Evolutionary conservation across 2,797 vertebrate genomes (phyloP).

Genomic region (Labeo calbasu): DNA sequence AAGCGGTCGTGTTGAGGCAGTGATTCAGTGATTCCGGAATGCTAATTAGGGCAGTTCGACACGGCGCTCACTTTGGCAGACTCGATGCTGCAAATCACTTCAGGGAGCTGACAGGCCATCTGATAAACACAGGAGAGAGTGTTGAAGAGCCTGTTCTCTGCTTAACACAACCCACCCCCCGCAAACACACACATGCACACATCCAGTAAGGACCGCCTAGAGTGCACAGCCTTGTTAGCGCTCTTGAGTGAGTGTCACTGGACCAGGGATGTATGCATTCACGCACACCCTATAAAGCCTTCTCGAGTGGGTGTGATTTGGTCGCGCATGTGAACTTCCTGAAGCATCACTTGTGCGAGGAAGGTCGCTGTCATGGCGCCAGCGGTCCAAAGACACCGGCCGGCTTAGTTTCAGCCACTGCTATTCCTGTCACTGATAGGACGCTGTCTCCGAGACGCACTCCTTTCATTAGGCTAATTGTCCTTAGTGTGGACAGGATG

Average conservation of each 20-base stretch:
- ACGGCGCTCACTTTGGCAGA: constrained; percentile 67
- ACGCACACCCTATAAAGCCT: constrained; percentile 28
- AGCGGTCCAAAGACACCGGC: constrained; percentile 14
- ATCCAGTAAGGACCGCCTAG: neutral
- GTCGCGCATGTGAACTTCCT: constrained; percentile 36
- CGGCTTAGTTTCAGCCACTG: constrained; percentile 25
- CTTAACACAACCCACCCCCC: constrained; percentile 31
- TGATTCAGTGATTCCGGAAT: constrained; percentile 68
- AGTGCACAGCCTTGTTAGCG: constrained; percentile 25
- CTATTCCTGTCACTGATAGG: constrained; percentile 58
- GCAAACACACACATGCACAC: constrained; percentile 19
- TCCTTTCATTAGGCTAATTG: constrained; percentile 73
- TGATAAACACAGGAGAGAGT: constrained; percentile 63
- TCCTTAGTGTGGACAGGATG: constrained; percentile 67
- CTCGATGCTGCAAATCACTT: constrained; percentile 62
- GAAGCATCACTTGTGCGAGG: constrained; percentile 37
- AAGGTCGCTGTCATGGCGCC: constrained; percentile 49
- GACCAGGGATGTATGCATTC: constrained; percentile 15
- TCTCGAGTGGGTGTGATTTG: constrained; percentile 68
- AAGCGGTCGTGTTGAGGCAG: constrained; percentile 59
- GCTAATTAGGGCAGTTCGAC: constrained; percentile 70
- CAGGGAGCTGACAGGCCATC: constrained; percentile 60
- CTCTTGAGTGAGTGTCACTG: constrained; percentile 20
- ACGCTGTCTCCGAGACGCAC: constrained; percentile 37
- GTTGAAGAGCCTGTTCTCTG: constrained; percentile 59